A percentile compares a stretch with the other conserved stretches of the same genome.
phyloP scores from a whole-genome alignment of 2,113 vertebrate genomes.

The Mus musculus region DNA sequence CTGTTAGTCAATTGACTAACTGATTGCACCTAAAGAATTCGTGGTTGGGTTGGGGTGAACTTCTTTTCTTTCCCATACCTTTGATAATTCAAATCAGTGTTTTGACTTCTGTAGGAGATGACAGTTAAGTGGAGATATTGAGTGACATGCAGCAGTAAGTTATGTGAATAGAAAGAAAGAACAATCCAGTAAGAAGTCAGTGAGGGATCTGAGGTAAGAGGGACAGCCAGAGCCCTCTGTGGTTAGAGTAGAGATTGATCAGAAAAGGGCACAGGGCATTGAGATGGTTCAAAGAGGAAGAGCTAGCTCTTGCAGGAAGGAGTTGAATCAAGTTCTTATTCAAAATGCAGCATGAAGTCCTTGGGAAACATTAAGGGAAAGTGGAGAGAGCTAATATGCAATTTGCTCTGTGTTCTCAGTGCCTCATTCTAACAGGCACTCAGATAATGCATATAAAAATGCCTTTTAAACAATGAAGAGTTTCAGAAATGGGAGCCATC shows the following conservation, averaged over 20 bases:
- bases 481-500: slow-evolving; percentile 60
- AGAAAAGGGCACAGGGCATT: background rate
- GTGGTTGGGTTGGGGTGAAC: background rate
- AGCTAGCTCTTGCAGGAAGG: background rate
- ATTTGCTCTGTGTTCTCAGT: slow-evolving; percentile 9
- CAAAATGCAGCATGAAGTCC: background rate
- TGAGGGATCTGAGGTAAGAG: background rate
- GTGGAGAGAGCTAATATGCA: background rate
- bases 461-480: slow-evolving; percentile 58
- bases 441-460: slow-evolving; percentile 66
- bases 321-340: background rate
- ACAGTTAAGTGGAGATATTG: slow-evolving; percentile 20
- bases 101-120: background rate
- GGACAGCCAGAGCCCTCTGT: background rate
- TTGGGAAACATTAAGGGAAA: background rate
- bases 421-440: slow-evolving; percentile 50
- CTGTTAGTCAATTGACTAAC: background rate
- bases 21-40: background rate
- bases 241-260: background rate
- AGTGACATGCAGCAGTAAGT: background rate
- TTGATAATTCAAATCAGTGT: background rate
- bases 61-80: background rate
- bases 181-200: background rate
- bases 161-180: slow-evolving; percentile 11
- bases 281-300: background rate